Base-by-base conservation (phyloP, 2,888 invertebrate genomes). In the Stenodera caucasica region DNA sequence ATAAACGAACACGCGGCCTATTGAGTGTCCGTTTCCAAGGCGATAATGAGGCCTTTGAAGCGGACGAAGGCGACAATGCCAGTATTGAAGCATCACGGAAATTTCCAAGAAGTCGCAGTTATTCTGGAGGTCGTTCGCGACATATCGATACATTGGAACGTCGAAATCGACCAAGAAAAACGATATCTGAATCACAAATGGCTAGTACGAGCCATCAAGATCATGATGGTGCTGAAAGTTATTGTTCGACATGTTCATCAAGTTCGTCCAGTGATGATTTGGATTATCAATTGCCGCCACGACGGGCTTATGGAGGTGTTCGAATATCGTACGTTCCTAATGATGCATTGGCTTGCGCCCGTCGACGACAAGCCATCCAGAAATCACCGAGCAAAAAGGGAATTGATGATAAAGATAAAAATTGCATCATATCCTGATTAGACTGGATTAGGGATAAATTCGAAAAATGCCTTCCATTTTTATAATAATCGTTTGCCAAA, bases 291-390 rank as follows among this genome's bases (percentile, higher is more conserved):
- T 81, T 94, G 71, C 94, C 94, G 3, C 89, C 93, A 40, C 82
- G 93, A 69, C 84, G 92, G 60, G 91, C 92, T 54, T 93, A 93
- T 77, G 92, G 92, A 57, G 94, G 94, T 40, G 93, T 94, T 12
- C 82, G 95, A 69, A 94, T 95, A 72, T 93, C 94, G 9, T 96
- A 96, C 81, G 95, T 96, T 67, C 95, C 95, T 70, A 95, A 94
- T 80, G 95, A 94, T 81, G 91, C 93, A 5, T 84, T 94, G 53
- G 94, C 94, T 59, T 90, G 90, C 75, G 92, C 92, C 53, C 85
- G 89, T 70, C 84, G 90, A 63, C 85, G 90, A 57, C 84, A 89
- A 68, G 82, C 80, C 32, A 75, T 76, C 54, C 75, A 78, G 60
- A 78, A 79, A 51, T 77, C 79, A 5, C 77, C 79, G 0, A 76